A percentile compares a stretch with the other conserved stretches of the same genome.
These are phyloP conservation scores for Labeo rohita DNA, from an alignment of 2,113 vertebrate species.

Conservation along the genomic window DNA sequence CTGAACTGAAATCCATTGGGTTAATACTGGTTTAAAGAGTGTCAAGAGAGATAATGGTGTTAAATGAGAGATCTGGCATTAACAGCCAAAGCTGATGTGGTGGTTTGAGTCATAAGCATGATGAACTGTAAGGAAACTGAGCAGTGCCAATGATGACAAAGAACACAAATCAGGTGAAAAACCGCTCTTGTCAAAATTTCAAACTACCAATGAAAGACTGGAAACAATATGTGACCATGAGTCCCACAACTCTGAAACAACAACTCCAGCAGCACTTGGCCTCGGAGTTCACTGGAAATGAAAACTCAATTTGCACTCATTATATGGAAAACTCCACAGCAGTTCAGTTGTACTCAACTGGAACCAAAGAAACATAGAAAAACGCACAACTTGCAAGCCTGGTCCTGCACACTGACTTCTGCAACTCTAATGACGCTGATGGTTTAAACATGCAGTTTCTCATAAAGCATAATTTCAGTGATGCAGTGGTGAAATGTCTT, in stretches of 20 bases:
- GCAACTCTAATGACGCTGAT: background rate
- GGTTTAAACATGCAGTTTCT: conserved; percentile 10
- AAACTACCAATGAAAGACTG: background rate
- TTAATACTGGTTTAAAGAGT: conserved; percentile 68
- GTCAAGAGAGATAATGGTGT: conserved; percentile 55
- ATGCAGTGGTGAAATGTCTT: background rate
- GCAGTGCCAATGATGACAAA: background rate
- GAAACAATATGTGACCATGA: conserved; percentile 39
- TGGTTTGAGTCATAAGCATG: conserved; percentile 44
- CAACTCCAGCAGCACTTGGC: conserved; percentile 29
- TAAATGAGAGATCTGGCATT: conserved; percentile 65
- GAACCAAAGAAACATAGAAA: conserved; percentile 1
- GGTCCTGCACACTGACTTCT: conserved; percentile 19
- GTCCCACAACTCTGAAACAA: conserved; percentile 8
- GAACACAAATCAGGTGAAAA: conserved; percentile 14
- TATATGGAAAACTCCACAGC: background rate
- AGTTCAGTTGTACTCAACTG: conserved; percentile 32
- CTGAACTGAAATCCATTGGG: conserved; percentile 49
- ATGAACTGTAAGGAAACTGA: conserved; percentile 36
- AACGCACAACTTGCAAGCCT: conserved; percentile 23
- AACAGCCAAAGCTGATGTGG: conserved; percentile 61
- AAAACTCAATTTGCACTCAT: conserved; percentile 31
- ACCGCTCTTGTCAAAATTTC: background rate
- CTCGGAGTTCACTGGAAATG: conserved; percentile 20
- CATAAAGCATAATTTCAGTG: background rate